Evolutionary conservation across 2,113 vertebrate genomes (phyloP).

Genomic region (Oxygymnocypris stewartii): DNA sequence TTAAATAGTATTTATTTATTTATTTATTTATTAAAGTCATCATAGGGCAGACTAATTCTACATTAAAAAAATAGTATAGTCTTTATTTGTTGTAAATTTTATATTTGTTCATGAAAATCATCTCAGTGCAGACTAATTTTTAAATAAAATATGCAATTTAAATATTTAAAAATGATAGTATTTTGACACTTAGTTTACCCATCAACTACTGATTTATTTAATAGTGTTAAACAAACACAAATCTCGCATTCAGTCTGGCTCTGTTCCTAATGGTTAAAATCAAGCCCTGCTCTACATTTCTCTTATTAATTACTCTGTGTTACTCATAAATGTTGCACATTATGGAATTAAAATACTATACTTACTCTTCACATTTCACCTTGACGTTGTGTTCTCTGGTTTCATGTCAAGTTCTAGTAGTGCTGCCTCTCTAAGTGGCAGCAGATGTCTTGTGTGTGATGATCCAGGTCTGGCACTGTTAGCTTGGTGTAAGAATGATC

Average conservation of each 20-base stretch:
- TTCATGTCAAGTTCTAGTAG: constrained; percentile 29
- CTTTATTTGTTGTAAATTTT: too few relatives aligned
- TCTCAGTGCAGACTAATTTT: neutral
- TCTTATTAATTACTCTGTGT: neutral
- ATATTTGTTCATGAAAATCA: neutral
- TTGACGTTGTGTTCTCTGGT: constrained; percentile 33
- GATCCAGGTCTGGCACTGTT: constrained; percentile 31
- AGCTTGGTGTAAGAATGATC: constrained; percentile 1
- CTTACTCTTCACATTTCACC: neutral
- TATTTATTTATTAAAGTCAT: too few relatives aligned
- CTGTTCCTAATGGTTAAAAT: neutral
- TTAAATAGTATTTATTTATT: too few relatives aligned
- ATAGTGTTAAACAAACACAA: neutral
- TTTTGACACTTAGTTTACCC: neutral
- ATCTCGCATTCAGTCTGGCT: neutral
- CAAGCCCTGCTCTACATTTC: neutral
- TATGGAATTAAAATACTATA: neutral
- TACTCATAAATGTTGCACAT: neutral
- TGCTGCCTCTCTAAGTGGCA: constrained; percentile 20
- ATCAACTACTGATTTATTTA: neutral
- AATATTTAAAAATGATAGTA: neutral
- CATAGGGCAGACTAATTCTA: too few relatives aligned
- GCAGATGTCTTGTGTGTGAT: constrained; percentile 43
- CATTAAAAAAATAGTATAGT: too few relatives aligned
- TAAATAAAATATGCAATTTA: neutral